Conservation (phyloP, 2,113 vertebrate species). For the Oncorhynchus keta region DNA sequence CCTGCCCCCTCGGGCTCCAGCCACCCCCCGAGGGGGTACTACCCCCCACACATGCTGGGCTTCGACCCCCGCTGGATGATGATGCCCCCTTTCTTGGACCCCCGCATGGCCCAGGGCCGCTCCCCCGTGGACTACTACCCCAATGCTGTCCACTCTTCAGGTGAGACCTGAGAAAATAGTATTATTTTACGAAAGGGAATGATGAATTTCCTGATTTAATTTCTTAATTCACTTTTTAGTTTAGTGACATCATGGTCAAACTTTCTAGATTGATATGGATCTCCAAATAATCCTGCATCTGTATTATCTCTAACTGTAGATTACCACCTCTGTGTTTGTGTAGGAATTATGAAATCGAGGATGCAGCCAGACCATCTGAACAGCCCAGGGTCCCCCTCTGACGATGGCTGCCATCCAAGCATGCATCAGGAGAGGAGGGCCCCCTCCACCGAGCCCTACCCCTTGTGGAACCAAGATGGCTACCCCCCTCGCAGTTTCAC, state of each 20-base stretch:
- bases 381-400: slow-evolving; percentile 78
- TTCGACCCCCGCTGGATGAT: slow-evolving; percentile 99
- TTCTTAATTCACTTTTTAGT: too few species aligned
- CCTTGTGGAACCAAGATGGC: slow-evolving; percentile 88
- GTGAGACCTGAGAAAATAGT: slow-evolving; percentile 53
- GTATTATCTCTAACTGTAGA: too few species aligned
- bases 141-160: slow-evolving; percentile 85
- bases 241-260: too few species aligned
- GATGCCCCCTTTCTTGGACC: slow-evolving; percentile 99
- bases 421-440: slow-evolving; percentile 83
- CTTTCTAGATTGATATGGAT: too few species aligned
- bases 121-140: slow-evolving; percentile 91
- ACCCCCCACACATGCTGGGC: slow-evolving; percentile 90
- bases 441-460: slow-evolving; percentile 78
- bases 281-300: too few species aligned
- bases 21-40: slow-evolving; percentile 85
- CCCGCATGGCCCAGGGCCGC: slow-evolving; percentile 84
- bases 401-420: slow-evolving; percentile 82
- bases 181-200: too few species aligned
- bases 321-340: background rate
- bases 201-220: too few species aligned
- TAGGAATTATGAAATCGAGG: slow-evolving; percentile 89
- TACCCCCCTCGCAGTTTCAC: slow-evolving; percentile 86
- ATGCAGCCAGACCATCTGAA: slow-evolving; percentile 83
- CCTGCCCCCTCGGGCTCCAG: slow-evolving; percentile 77